A percentile compares a stretch with the other conserved stretches of the same genome.
phyloP scores from a whole-genome alignment of 2,113 vertebrate species.

The Danionella cerebrum region DNA sequence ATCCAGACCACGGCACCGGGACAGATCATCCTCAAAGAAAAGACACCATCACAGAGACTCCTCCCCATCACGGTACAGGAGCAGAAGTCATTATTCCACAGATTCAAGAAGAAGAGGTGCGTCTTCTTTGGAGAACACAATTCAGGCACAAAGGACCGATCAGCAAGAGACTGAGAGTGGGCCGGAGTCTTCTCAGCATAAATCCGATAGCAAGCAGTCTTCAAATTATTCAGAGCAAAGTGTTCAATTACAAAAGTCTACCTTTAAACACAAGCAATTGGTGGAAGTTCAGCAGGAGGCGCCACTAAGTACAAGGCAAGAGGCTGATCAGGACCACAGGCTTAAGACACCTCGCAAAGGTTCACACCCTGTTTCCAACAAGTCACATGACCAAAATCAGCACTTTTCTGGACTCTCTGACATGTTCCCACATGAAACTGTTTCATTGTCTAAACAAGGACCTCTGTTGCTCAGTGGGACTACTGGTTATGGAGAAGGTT shows the following conservation, averaged over 20 bases:
- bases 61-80: neutral
- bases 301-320: neutral
- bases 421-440: neutral
- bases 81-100: neutral
- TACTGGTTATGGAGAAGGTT: neutral
- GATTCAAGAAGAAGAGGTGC: neutral
- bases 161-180: neutral
- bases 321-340: neutral
- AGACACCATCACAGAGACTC: constrained; percentile 1
- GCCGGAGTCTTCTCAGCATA: no score
- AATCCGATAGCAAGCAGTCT: neutral
- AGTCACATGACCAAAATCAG: neutral
- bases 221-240: neutral
- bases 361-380: neutral
- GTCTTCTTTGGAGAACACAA: neutral
- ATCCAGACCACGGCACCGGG: neutral
- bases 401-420: no score
- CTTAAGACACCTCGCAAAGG: neutral
- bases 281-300: neutral
- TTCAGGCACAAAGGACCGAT: neutral
- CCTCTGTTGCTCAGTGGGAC: neutral
- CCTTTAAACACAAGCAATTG: neutral
- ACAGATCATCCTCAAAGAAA: constrained; percentile 4
- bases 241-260: neutral
- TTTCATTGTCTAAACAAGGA: neutral